A percentile compares a stretch with the other conserved stretches of the same genome.
These are phyloP conservation scores for Todus mexicanus DNA, from an alignment of 2,797 vertebrate genomes.

Conservation along the genomic window DNA sequence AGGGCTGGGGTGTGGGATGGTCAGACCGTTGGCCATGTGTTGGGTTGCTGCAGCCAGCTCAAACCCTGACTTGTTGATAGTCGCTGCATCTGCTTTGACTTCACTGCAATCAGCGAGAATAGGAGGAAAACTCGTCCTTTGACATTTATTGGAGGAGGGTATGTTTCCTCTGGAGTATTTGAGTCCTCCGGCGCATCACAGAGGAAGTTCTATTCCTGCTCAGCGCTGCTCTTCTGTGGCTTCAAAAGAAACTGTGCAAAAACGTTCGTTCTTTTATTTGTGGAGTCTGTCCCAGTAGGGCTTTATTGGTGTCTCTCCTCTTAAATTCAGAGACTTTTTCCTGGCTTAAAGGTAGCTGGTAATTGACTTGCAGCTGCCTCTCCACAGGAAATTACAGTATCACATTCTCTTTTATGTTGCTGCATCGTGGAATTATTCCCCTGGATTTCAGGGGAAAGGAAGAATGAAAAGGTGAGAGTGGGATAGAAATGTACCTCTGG, in stretches of 20 bases:
- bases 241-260: constrained; percentile 41
- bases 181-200: not conserved
- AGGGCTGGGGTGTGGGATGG: not conserved
- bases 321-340: constrained; percentile 35
- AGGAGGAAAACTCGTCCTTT: not conserved
- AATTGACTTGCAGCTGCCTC: constrained; percentile 46
- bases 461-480: not conserved
- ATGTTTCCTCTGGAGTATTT: not conserved
- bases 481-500: not conserved
- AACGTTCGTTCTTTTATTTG: not conserved
- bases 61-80: not conserved
- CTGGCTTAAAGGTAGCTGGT: constrained; percentile 38
- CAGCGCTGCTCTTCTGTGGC: not conserved
- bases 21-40: not conserved
- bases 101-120: not conserved
- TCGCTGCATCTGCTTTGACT: not conserved
- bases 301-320: constrained; percentile 28
- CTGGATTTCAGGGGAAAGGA: not conserved
- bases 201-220: not conserved
- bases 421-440: not conserved
- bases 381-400: constrained; percentile 28
- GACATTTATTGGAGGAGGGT: not conserved
- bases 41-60: not conserved
- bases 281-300: not conserved
- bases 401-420: constrained; percentile 15